Conservation (phyloP, 2,113 vertebrate species). For the Sylvilagus bachmani region DNA sequence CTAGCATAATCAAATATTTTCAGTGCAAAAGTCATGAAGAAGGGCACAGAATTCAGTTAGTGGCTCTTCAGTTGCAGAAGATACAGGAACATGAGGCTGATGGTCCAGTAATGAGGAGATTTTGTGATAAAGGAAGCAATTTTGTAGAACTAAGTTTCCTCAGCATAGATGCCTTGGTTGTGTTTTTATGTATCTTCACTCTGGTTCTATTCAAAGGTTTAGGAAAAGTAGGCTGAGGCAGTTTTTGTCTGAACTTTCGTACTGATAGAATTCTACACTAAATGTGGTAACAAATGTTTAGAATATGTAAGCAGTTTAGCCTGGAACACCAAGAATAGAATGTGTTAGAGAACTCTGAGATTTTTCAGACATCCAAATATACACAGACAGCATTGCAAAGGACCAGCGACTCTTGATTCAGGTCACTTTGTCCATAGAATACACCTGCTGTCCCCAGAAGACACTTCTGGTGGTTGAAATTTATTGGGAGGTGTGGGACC, state of each 20-base stretch:
- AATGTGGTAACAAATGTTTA: conserved; percentile 25
- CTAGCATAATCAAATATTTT: conserved; percentile 78
- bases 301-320: conserved; percentile 31
- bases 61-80: conserved; percentile 68
- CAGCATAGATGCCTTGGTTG: conserved; percentile 65
- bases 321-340: neutral
- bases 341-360: neutral
- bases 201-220: conserved; percentile 73
- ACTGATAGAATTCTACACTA: conserved; percentile 30
- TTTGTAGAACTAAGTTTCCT: conserved; percentile 77
- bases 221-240: conserved; percentile 24
- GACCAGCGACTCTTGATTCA: neutral
- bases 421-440: neutral
- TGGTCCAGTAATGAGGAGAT: conserved; percentile 83
- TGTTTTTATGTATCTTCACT: conserved; percentile 60
- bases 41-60: conserved; percentile 82
- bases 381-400: neutral
- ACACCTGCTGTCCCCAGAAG: neutral
- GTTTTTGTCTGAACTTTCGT: conserved; percentile 57
- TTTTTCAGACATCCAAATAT: neutral
- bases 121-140: conserved; percentile 75
- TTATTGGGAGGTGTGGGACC: neutral
- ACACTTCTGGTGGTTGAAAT: neutral
- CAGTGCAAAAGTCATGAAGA: conserved; percentile 82
- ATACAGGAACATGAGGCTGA: conserved; percentile 78